Evolutionary conservation across 2,888 invertebrate genomes (phyloP).

Genomic region (Drosophila barbarae): DNA sequence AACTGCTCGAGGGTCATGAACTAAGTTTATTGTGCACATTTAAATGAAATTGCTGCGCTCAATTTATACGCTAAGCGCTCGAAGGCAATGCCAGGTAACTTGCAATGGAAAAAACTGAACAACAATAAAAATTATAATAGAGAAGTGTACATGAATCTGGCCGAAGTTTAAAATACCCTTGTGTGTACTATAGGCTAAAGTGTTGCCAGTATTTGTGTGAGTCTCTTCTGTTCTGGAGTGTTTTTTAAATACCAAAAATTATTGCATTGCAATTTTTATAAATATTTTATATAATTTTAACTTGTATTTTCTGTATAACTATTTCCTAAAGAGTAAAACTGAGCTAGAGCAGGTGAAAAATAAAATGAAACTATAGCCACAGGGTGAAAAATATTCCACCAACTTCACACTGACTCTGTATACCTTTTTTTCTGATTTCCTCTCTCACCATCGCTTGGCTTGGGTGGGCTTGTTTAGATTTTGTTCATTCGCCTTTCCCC

Average conservation of each 20-base stretch:
- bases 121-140: constrained; percentile 5
- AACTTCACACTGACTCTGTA: constrained; percentile 54
- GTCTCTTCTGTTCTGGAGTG: not conserved
- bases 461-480: constrained; percentile 19
- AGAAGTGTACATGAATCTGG: not conserved
- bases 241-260: no score
- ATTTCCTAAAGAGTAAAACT: not conserved
- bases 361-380: constrained; percentile 19
- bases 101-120: not conserved
- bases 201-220: not conserved
- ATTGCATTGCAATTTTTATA: no score
- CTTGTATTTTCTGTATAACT: no score
- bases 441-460: constrained; percentile 37
- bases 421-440: constrained; percentile 26
- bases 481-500: constrained; percentile 19
- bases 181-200: accelerated
- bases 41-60: constrained; percentile 74
- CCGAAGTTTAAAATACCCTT: constrained; percentile 10
- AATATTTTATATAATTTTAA: no score
- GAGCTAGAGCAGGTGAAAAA: not conserved
- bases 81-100: constrained; percentile 51
- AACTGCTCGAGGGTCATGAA: constrained; percentile 64
- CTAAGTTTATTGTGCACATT: constrained; percentile 74
- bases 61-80: constrained; percentile 70
- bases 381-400: constrained; percentile 47